These are phyloP conservation scores for Drosophila bunnanda DNA, from an alignment of 2,888 invertebrate genomes.

Conservation along the genomic window DNA sequence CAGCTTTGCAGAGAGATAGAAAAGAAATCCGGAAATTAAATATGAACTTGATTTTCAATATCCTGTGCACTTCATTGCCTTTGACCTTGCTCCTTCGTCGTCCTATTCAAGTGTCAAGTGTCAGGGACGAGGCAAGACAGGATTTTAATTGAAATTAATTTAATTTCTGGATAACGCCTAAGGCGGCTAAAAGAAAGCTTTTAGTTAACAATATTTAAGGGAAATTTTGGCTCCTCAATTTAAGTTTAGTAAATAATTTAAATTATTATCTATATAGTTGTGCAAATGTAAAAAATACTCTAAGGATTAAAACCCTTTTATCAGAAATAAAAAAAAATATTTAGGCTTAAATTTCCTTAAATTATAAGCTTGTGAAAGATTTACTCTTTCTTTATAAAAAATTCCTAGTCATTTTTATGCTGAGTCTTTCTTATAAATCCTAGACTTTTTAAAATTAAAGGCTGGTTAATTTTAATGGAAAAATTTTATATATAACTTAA, in stretches of 20 bases:
- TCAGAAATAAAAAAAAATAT: too few relatives aligned
- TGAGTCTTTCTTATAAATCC: too few relatives aligned
- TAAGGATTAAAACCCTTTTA: too few relatives aligned
- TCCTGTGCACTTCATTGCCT: neutral
- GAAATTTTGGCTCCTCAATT: too few relatives aligned
- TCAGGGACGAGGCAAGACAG: neutral
- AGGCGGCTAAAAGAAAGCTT: neutral
- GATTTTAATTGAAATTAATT: constrained; percentile 1
- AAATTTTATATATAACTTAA: too few relatives aligned
- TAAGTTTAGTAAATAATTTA: too few relatives aligned
- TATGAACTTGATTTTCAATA: constrained; percentile 8
- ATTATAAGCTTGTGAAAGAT: too few relatives aligned
- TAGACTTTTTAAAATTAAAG: too few relatives aligned
- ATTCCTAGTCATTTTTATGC: too few relatives aligned
- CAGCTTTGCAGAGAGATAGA: neutral
- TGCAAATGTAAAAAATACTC: neutral
- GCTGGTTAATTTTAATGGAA: too few relatives aligned
- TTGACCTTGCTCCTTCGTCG: neutral
- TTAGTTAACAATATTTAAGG: neutral
- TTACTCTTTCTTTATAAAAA: too few relatives aligned
- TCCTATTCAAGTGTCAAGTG: constrained; percentile 1
- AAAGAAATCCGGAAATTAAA: constrained; percentile 10
- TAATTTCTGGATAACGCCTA: neutral
- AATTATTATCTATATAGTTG: neutral
- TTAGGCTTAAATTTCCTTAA: too few relatives aligned